Conservation (phyloP, 2,113 vertebrate species). For the Thermophis baileyi region DNA sequence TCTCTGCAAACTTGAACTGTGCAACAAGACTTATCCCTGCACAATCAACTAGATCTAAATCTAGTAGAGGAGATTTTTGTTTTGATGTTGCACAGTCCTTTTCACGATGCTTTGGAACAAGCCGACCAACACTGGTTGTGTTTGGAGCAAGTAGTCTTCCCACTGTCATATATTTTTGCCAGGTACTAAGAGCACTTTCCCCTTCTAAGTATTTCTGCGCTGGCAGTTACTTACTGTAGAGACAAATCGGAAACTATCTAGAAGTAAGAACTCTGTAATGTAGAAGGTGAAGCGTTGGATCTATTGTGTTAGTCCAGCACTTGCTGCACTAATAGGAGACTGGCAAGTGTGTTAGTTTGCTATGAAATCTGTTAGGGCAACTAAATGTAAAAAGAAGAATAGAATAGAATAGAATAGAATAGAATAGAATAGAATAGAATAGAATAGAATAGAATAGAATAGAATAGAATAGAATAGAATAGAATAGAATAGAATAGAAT, state of each 20-base stretch:
- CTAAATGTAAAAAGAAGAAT: neutral
- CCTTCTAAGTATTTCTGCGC: neutral
- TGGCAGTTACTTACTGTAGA: neutral
- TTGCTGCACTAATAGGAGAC: neutral
- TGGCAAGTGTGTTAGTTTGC: neutral
- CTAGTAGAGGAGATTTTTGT: neutral
- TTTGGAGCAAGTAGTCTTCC: neutral
- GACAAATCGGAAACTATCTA: neutral
- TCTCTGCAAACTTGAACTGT: neutral
- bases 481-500: too few relatives aligned
- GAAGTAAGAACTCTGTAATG: neutral
- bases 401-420: too few relatives aligned
- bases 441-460: too few relatives aligned
- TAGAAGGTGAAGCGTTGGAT: neutral
- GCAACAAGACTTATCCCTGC: neutral
- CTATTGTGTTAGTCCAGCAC: neutral
- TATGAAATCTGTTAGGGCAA: neutral
- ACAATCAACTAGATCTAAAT: neutral
- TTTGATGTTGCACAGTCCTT: neutral
- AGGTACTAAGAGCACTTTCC: neutral
- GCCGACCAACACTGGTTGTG: too few relatives aligned
- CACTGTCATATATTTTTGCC: neutral
- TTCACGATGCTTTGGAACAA: neutral
- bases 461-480: too few relatives aligned
- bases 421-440: too few relatives aligned